Base-by-base conservation (phyloP, 2,113 vertebrate species). In the Pao palembangensis region DNA sequence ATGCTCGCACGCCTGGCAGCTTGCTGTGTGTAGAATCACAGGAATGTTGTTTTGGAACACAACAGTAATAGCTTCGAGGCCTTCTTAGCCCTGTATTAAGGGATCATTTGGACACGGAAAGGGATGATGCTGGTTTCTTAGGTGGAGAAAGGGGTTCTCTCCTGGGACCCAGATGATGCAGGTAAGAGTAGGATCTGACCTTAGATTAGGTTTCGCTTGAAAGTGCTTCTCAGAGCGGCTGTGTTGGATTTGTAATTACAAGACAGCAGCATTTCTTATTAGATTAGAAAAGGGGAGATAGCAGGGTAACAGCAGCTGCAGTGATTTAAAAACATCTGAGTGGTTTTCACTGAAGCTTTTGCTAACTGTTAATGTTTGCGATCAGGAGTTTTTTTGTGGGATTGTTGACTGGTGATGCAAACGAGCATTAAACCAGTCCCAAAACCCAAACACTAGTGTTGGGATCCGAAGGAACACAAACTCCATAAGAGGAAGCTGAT, bases 11-110 rank as follows among this genome's bases (percentile, higher is more conserved):
- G 20, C 59, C 62, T 59, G 47, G 51, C 64, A 67, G 43, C 50
- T 60, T 64, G 56, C 55, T 75, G 61, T 58, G 41, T n/a, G 3
- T 61, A 63, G 71, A 73, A 73, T 78, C 17, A 41, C 53, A 61
- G 57, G 64, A 80, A 84, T 88, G 60, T 72, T 83, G 80, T 83
- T 88, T 85, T 83, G 56, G 53, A 79, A 66, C 52, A n/a, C 55
- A 59, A 31, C 48, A 42, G 21, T 71, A 17, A 69, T 67, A 51
- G 64, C 47, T 68, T 42, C 42, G 3, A 11, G 34, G 49, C 31
- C 49, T 47, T 16, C 68, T 67, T 55, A 66, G 34, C 50, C 55
- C 28, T 51, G 20, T 44, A 42, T 57, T 34, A 62, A 42, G 12
- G 47, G 46, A 44, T n/a, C 20, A 46, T 34, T 59, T 61, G 44